phyloP scores from a whole-genome alignment of 2,888 invertebrate genomes.

The Drosophila mettleri region DNA sequence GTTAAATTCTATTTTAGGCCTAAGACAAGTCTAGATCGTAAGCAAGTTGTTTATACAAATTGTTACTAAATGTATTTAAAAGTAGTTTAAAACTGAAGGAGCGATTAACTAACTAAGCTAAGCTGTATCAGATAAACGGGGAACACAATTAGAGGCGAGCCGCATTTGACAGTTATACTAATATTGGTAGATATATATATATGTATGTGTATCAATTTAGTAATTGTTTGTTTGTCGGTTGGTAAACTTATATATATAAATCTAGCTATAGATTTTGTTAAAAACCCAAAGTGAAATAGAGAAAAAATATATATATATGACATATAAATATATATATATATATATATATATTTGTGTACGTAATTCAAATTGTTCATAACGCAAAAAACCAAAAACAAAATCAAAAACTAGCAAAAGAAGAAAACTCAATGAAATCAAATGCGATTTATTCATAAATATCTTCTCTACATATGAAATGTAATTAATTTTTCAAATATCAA shows the following conservation, averaged over 20 bases:
- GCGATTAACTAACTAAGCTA: conserved; percentile 20
- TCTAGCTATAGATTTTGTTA: conserved; percentile 43
- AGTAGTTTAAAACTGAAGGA: conserved; percentile 29
- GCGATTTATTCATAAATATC: conserved; percentile 34
- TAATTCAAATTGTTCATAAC: conserved; percentile 70
- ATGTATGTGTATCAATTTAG: conserved; percentile 13
- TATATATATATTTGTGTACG: conserved; percentile 70
- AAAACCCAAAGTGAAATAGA: conserved; percentile 11
- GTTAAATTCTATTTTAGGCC: conserved; percentile 27
- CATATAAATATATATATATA: conserved; percentile 4
- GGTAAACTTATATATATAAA: neutral
- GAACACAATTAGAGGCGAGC: conserved; percentile 50
- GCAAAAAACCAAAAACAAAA: neutral
- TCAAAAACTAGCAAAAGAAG: conserved; percentile 21
- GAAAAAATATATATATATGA: conserved; percentile 23
- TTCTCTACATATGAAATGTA: conserved; percentile 43
- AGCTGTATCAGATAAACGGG: conserved; percentile 58
- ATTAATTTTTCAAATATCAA: conserved; percentile 49
- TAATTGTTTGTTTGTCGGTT: conserved; percentile 31
- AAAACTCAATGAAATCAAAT: conserved; percentile 11
- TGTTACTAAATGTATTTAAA: conserved; percentile 73
- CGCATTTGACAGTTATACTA: conserved; percentile 42
- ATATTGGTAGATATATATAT: conserved; percentile 2
- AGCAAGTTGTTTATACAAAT: conserved; percentile 25
- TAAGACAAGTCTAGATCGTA: conserved; percentile 42